Base-by-base conservation (phyloP, 2,888 invertebrate species). In the Drosophila siamana region DNA sequence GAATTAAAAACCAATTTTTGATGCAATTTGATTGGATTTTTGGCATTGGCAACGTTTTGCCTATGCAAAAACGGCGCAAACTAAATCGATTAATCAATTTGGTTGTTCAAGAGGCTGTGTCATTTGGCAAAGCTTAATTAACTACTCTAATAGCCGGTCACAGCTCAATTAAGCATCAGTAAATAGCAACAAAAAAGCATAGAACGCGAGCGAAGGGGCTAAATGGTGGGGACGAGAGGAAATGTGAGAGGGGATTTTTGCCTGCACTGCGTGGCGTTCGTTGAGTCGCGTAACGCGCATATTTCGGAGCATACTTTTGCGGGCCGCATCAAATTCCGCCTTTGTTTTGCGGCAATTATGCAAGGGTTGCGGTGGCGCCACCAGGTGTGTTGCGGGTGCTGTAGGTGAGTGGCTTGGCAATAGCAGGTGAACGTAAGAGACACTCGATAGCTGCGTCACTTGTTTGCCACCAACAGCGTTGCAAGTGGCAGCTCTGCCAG, bases 321-420 rank as follows among this genome's bases (percentile, higher is more conserved):
- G 66, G 44, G 68, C 64, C 50, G 47, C 71, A 50, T 56, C 50
- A 57, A 79, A 64, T 69, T 64, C 60, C 54, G 22, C 52, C 43
- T 65, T 60, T 69, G 55, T 68, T 54, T 55, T 51, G 50, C 47
- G 63, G 50, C 73, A 73, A 72, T 79, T 79, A 78, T 74, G 75
- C 66, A 69, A 38, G 19, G 61, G 44, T 51, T 57, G 40, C 9
- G 36, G 16, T 4, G 13, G 26, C n/a, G n/a, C 2, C 7, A 33
- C 0, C 1, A 7, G 47, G 9, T 4, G n/a, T 2, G 44, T 4
- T 1, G 48, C 13, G 43, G 43, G 30, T 26, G 52, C 7, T n/a
- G 16, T 9, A n/a, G 33, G 16, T 13, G 48, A 30, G 28, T 28
- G 16, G 36, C 15, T 38, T 38, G 15, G 36, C 36, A 38, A 36